phyloP scores from a whole-genome alignment of 2,113 vertebrate genomes.

The Tautogolabrus adspersus region DNA sequence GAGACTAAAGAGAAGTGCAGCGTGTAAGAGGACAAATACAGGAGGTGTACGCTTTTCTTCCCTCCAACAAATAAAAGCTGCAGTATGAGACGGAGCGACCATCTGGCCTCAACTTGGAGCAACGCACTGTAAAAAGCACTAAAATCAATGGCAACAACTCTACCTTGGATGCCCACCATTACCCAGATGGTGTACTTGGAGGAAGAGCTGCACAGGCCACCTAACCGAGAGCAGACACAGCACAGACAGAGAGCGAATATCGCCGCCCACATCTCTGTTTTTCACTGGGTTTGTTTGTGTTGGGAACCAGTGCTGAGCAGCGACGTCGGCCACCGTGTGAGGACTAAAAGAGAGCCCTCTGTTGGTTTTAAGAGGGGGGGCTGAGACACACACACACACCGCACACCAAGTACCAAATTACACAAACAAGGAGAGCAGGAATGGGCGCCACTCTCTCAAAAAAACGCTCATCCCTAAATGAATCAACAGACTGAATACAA shows the following conservation, averaged over 20 bases:
- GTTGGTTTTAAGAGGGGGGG: constrained; percentile 60
- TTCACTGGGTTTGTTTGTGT: constrained; percentile 52
- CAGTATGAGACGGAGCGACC: constrained; percentile 77
- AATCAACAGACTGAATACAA: constrained; percentile 29
- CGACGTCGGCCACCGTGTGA: constrained; percentile 22
- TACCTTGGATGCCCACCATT: constrained; percentile 84
- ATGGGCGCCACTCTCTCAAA: constrained; percentile 4
- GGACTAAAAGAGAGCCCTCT: constrained; percentile 77
- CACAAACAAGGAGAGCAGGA: background rate
- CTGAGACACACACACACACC: constrained; percentile 37
- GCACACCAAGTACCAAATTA: constrained; percentile 39
- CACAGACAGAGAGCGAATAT: constrained; percentile 53
- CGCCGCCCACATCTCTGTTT: constrained; percentile 63
- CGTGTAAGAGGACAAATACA: constrained; percentile 60
- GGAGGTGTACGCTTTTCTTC: constrained; percentile 63
- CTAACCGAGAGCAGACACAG: constrained; percentile 72
- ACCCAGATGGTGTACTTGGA: constrained; percentile 81
- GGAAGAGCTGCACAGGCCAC: constrained; percentile 71
- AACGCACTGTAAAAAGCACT: constrained; percentile 76
- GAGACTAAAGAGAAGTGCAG: constrained; percentile 55
- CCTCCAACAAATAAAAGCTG: constrained; percentile 73
- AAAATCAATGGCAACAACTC: constrained; percentile 82
- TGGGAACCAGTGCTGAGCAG: constrained; percentile 49
- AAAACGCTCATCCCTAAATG: constrained; percentile 13
- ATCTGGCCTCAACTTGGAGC: constrained; percentile 81